A percentile compares a stretch with the other conserved stretches of the same genome.
phyloP scores from a whole-genome alignment of 2,888 invertebrate species.

The Taenaris catops region DNA sequence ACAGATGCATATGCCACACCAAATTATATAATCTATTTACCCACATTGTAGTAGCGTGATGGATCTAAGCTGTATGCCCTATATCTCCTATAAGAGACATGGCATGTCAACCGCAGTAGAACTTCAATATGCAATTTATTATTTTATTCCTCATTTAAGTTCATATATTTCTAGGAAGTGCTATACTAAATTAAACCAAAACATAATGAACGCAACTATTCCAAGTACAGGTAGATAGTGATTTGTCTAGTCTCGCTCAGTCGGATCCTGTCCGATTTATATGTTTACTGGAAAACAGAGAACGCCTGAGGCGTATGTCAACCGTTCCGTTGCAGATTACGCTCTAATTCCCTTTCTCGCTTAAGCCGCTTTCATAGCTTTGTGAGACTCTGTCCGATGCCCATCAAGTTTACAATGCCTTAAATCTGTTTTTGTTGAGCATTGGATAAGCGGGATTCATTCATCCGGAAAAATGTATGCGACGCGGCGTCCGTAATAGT shows the following conservation, averaged over 20 bases:
- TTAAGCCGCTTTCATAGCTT: conserved; percentile 74
- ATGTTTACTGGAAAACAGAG: conserved; percentile 41
- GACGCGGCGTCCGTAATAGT: conserved; percentile 4
- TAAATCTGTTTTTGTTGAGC: conserved; percentile 54
- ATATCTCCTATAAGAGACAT: too few species aligned
- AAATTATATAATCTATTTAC: too few species aligned
- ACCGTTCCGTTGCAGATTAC: conserved; percentile 68
- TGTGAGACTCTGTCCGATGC: conserved; percentile 60
- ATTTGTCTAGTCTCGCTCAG: conserved; percentile 26
- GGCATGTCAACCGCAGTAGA: too few species aligned
- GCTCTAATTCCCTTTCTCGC: conserved; percentile 68
- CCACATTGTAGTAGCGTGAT: too few species aligned
- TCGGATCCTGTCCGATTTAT: conserved; percentile 28
- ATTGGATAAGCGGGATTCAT: conserved; percentile 14
- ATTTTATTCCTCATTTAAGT: too few species aligned
- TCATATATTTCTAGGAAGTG: too few species aligned
- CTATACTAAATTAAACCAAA: conserved; percentile 3
- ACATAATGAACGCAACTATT: conserved; percentile 9
- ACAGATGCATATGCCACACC: too few species aligned
- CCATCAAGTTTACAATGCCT: conserved; percentile 54
- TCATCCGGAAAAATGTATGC: conserved; percentile 6
- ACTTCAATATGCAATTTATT: too few species aligned
- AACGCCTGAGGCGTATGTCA: conserved; percentile 63
- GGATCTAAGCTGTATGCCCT: too few species aligned
- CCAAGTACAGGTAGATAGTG: conserved; percentile 19